Base-by-base conservation (phyloP, 2,888 invertebrate genomes). In the Dasypogon diadema region DNA sequence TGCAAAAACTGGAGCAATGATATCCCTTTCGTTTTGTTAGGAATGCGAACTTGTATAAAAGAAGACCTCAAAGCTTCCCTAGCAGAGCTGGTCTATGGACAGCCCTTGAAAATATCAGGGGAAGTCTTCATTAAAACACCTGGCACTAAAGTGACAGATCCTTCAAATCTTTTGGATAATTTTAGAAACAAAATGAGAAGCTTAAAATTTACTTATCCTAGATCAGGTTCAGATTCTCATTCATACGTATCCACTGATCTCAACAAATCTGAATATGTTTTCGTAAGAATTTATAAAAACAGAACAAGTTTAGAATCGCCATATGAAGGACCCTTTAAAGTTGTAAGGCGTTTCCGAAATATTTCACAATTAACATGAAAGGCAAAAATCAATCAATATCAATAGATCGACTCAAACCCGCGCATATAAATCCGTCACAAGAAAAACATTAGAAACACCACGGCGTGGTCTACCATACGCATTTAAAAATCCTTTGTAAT, bases 291-390 rank as follows among this genome's bases (percentile, higher is more conserved):
- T n/a, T 70, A 77, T n/a, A 75, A 55, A 72, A 51, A 54, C 4
- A 42, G 60, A 1, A 55, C 60, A 4, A 54, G 60, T 6, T 22
- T 75, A 63, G 54, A 74, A 60, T 51, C 60, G 16, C 70, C 70
- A 26, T 74, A 74, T 51, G 76, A 76, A 63, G 77, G 72, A 2
- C 77, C 70, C 8, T 77, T 51, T 42, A 70, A 75, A 14, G 68
- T 76, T 1, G 18, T 75, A 10, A 48, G 74, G 1, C 55, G 56
- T 16, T 48, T 70, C 5, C 48, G 70, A n/a, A 76, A 76, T 70
- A 68, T 26, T 76, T 54, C 24, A 18, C 73, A 26, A 0, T 76
- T 1, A n/a, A 60, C 6, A 73, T 72, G 1, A 60, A 58, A 6
- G 58, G 58, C 10, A 60, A 76, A 37, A n/a, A 54, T 37, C 26